These are phyloP conservation scores for Bubo bubo DNA, from an alignment of 2,113 vertebrate genomes.

Conservation along the genomic window DNA sequence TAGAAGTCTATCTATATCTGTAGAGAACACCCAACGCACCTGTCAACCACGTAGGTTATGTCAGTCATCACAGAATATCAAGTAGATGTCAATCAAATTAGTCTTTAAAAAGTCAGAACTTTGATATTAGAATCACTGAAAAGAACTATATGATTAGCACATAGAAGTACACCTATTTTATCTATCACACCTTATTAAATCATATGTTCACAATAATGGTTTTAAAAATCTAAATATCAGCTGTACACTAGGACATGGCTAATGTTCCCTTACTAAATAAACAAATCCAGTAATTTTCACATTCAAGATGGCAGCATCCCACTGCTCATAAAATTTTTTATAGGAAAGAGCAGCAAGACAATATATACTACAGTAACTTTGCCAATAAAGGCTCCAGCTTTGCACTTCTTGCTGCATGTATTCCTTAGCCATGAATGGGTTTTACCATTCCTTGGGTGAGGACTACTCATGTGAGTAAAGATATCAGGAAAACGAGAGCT, in stretches of 20 bases:
- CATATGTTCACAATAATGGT: neutral
- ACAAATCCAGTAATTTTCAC: neutral
- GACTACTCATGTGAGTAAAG: neutral
- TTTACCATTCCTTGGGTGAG: neutral
- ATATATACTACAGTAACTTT: neutral
- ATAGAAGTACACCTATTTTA: neutral
- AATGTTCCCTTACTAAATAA: neutral
- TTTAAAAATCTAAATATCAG: neutral
- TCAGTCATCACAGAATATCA: slow-evolving; percentile 33
- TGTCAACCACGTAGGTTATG: neutral
- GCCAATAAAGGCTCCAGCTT: neutral
- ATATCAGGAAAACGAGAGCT: neutral
- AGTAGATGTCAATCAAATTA: slow-evolving; percentile 8
- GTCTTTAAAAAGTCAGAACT: slow-evolving; percentile 7
- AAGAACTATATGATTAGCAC: neutral
- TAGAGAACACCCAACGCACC: neutral
- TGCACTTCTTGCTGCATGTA: neutral
- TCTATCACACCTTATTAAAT: neutral
- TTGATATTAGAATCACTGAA: neutral
- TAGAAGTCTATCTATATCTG: slow-evolving; percentile 13
- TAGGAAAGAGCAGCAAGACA: neutral
- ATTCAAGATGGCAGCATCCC: neutral
- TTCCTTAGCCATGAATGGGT: neutral
- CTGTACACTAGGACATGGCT: neutral
- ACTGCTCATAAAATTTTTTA: neutral